phyloP scores from a whole-genome alignment of 2,113 vertebrate genomes.

The Podilymbus podiceps region DNA sequence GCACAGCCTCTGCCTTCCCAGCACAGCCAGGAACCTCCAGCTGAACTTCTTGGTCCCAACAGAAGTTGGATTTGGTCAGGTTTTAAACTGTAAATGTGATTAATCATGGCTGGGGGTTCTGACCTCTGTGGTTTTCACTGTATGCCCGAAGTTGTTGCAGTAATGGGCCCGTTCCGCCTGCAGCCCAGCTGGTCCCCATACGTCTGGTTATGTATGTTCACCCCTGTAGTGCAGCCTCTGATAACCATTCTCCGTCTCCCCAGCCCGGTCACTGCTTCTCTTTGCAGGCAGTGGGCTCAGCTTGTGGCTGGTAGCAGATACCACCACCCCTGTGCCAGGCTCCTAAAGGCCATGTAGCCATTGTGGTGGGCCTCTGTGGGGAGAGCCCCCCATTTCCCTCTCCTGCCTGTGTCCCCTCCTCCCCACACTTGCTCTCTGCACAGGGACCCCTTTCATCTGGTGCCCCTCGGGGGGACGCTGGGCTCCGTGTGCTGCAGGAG shows the following conservation, averaged over 20 bases:
- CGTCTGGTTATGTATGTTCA: neutral
- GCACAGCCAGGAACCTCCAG: neutral
- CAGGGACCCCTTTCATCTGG: neutral
- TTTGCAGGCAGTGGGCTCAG: neutral
- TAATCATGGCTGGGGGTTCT: neutral
- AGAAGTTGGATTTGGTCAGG: neutral
- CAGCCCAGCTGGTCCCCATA: neutral
- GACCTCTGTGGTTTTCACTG: neutral
- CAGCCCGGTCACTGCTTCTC: neutral
- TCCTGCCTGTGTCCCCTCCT: neutral
- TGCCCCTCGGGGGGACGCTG: accelerated
- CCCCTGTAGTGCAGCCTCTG: neutral
- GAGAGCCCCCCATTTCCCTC: neutral
- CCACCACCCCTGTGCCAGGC: no score
- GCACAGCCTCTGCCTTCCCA: neutral
- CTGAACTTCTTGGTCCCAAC: neutral
- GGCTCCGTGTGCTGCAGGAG: neutral
- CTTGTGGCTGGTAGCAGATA: neutral
- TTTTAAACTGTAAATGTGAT: neutral
- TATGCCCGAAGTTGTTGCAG: neutral
- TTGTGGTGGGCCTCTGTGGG: neutral
- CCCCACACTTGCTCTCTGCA: neutral
- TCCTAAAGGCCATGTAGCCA: neutral
- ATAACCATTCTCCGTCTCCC: neutral
- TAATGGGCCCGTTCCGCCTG: neutral